Evolutionary conservation across 2,113 vertebrate species (phyloP).

Genomic region (Pongo pygmaeus): DNA sequence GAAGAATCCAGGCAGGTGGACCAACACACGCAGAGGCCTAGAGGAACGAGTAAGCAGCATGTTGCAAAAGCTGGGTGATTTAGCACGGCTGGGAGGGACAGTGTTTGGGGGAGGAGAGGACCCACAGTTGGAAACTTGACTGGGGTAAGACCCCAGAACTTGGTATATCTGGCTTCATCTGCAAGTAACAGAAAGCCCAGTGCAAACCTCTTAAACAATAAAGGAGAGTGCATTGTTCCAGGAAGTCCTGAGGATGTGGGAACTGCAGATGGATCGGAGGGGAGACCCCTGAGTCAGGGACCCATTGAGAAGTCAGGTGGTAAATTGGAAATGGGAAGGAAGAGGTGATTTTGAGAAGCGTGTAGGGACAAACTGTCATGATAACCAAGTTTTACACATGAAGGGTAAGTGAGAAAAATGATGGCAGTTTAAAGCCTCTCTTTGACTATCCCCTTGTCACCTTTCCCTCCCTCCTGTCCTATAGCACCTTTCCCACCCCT

Average conservation of each 20-base stretch:
- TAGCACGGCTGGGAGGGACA: not conserved
- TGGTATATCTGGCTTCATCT: not conserved
- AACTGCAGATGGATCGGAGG: not conserved
- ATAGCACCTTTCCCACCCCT: not conserved
- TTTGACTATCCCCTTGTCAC: too few relatives aligned
- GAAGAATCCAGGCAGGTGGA: not conserved
- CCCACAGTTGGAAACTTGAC: fast-evolving
- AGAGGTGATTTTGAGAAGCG: not conserved
- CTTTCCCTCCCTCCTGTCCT: not conserved
- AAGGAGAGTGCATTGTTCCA: too few relatives aligned
- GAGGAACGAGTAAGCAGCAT: not conserved
- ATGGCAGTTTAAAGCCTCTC: not conserved
- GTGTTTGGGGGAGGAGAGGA: not conserved
- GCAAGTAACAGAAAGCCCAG: not conserved
- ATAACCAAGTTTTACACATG: not conserved
- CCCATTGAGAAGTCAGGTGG: not conserved
- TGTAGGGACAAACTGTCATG: not conserved
- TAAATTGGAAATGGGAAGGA: not conserved
- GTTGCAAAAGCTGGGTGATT: not conserved
- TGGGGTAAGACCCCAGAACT: not conserved
- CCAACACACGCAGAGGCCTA: not conserved
- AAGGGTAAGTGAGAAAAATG: not conserved
- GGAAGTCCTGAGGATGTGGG: not conserved
- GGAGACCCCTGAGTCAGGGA: not conserved
- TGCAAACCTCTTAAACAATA: not conserved